Percentiles rank a stretch among this genome's conserved stretches.
These are phyloP conservation scores for Enteromius thamalakanensis DNA, from an alignment of 2,797 vertebrate species.

Conservation along the genomic window DNA sequence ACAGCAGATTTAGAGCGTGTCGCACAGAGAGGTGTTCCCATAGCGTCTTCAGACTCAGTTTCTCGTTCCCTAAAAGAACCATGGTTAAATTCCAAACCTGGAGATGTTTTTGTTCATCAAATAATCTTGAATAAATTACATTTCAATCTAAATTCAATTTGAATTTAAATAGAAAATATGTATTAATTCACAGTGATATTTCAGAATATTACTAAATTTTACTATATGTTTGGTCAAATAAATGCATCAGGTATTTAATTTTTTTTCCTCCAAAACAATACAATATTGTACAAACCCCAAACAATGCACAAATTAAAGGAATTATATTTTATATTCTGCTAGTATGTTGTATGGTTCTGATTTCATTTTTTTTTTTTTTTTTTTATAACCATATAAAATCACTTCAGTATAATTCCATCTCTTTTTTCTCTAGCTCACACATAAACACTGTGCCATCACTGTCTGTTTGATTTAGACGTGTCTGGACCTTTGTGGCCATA, in stretches of 20 bases:
- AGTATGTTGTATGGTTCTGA: background rate
- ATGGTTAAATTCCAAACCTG: too few relatives aligned
- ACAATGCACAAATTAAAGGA: background rate
- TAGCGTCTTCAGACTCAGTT: too few relatives aligned
- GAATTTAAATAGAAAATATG: background rate
- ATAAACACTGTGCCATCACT: constrained; percentile 7
- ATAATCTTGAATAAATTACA: background rate
- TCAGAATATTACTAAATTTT: background rate
- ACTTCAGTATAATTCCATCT: background rate
- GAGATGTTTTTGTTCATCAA: too few relatives aligned
- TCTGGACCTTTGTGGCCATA: background rate
- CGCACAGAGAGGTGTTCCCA: too few relatives aligned
- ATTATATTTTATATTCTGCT: background rate
- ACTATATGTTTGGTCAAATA: background rate
- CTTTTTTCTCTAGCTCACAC: background rate
- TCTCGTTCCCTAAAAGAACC: too few relatives aligned
- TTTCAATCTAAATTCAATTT: background rate
- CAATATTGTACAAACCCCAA: background rate
- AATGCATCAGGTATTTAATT: background rate
- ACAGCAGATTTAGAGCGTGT: too few relatives aligned
- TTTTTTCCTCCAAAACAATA: background rate
- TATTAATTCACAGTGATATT: background rate
- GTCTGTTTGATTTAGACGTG: constrained; percentile 12
- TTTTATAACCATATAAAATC: background rate
- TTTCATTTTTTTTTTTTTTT: background rate